Evolutionary conservation across 1,140 invertebrate species (phyloP), one percentile per base, ranked within the genome.

Genomic region (Lasaia peninsularis): DNA sequence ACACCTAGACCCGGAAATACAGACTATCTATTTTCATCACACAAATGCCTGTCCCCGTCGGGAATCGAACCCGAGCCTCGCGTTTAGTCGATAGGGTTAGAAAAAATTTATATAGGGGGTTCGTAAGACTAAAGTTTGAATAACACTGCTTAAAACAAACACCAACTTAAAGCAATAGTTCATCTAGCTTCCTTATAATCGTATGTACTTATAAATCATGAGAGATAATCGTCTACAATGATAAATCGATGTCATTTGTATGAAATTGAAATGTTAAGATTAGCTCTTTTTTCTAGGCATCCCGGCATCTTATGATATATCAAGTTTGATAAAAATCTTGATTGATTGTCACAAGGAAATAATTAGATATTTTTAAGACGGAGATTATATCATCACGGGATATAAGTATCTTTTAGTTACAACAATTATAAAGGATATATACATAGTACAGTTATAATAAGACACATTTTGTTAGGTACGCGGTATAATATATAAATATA

Each of bases 161-260:
- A 9, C n/a, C 8, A 33, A 44, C 35, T 14, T 54, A 12, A 40
- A 14, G 24, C 52, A 34, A 53, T 54, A 28, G 52, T 54, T 54
- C 34, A 54, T 18, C 31, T 21, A 33, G 20, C 52, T 35, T 53
- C 52, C 52, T 53, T 18, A 18, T 34, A 20, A 35, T 20, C 14
- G 16, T 14, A 31, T 34, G 33, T 35, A 33, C 32, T 32, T 34
- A 34, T 53, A 34, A 53, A 34, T 34, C 52, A 7, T 20, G 20
- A 18, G 12, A 44, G 16, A 44, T 21, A 44, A 44, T 44, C 5
- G 20, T 44, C 40, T 44, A 21, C 40, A 21, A 0, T 20, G 9
- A 20, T 44, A 20, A 44, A 44, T 44, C 24, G 24, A 28, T 28
- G 2, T 28, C 5, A 28, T 28, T 4, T 28, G 0, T 28, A 28